These are phyloP conservation scores for Echinarachnius parma DNA, from an alignment of 53 echinoderm and acorn worm species.

Conservation along the genomic window DNA sequence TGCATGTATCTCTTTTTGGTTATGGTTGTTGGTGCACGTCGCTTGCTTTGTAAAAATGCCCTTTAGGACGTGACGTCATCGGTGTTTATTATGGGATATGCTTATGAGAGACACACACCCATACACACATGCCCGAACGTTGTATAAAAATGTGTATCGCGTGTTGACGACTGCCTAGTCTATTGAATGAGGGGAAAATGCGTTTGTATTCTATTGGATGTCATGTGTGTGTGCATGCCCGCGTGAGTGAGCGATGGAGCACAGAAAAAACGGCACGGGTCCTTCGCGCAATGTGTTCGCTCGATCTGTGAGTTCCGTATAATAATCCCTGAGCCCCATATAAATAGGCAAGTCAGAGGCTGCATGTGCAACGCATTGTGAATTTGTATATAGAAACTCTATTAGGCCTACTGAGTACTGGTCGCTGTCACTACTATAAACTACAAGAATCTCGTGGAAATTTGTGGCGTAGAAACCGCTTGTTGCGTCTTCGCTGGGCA, in stretches of 20 bases:
- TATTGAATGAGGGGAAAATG: no score
- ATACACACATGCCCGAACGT: conserved; percentile 23
- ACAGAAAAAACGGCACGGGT: conserved; percentile 33
- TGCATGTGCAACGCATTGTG: conserved; percentile 16
- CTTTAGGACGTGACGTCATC: conserved; percentile 49
- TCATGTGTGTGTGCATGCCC: conserved; percentile 1
- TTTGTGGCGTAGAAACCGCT: conserved; percentile 17
- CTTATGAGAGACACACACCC: conserved; percentile 31
- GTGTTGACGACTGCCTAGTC: no score
- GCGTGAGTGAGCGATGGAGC: background rate
- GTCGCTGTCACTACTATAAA: background rate
- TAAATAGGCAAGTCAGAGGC: background rate
- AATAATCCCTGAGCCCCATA: conserved; percentile 22
- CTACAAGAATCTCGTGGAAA: background rate
- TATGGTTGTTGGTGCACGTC: background rate
- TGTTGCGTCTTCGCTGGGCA: background rate
- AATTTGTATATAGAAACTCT: conserved; percentile 32
- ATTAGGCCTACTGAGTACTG: conserved; percentile 1
- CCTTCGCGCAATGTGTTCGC: conserved; percentile 18
- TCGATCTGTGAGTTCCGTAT: conserved; percentile 24
- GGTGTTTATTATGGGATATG: conserved; percentile 51
- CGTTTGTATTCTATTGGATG: conserved; percentile 25
- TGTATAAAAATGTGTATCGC: conserved; percentile 17
- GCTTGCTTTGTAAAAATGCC: conserved; percentile 49
- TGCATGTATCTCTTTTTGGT: conserved; percentile 13